These are phyloP conservation scores for Papilio gigon DNA, from an alignment of 2,888 invertebrate genomes.

Conservation along the genomic window DNA sequence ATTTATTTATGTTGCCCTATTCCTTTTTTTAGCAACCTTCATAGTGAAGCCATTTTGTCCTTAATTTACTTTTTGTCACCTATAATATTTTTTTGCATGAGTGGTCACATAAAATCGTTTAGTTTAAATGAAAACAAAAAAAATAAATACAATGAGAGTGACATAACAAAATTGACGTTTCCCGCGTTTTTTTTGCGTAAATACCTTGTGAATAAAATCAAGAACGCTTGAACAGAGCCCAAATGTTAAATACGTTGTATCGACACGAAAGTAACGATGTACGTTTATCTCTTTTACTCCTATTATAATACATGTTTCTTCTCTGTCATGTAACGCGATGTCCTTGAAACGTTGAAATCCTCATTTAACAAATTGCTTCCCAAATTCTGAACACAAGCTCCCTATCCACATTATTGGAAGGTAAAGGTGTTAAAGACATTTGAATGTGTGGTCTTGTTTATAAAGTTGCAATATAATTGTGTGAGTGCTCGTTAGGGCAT, in stretches of 20 bases:
- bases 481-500: conserved; percentile 38
- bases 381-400: neutral
- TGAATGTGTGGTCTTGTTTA: conserved; percentile 10
- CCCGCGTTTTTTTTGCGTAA: conserved; percentile 4
- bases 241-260: neutral
- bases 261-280: no score
- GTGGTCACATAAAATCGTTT: conserved; percentile 11
- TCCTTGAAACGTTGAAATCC: neutral
- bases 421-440: conserved; percentile 23
- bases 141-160: conserved; percentile 7
- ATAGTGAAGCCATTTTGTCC: conserved; percentile 14
- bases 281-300: conserved; percentile 1
- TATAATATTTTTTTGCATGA: conserved; percentile 10
- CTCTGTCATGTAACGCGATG: conserved; percentile 2
- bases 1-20: conserved; percentile 24
- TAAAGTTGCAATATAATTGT: conserved; percentile 21
- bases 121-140: conserved; percentile 3
- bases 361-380: neutral
- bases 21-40: conserved; percentile 10
- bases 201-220: neutral
- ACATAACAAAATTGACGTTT: conserved; percentile 12
- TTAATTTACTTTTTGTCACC: conserved; percentile 21
- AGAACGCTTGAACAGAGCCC: neutral
- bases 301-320: neutral
- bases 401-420: conserved; percentile 1